Percentiles rank a stretch among this genome's conserved stretches.
These are phyloP conservation scores for Metopolophium dirhodum DNA, from an alignment of 1,140 invertebrate genomes.

Conservation along the genomic window DNA sequence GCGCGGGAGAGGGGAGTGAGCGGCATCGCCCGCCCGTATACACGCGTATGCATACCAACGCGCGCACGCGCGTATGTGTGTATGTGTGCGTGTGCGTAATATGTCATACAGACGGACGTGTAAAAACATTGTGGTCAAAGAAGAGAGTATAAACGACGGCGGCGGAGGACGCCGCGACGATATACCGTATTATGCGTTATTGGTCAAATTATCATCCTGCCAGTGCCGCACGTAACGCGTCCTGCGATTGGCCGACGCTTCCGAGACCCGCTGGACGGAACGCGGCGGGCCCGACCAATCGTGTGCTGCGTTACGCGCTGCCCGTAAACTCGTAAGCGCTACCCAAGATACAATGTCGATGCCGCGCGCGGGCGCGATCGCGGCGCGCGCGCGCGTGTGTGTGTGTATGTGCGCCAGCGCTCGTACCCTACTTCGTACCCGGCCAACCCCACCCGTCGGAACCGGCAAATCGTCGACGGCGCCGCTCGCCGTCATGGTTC, in stretches of 20 bases:
- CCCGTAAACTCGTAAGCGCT: background rate
- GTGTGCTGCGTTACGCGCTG: background rate
- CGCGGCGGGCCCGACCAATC: background rate
- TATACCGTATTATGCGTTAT: constrained; percentile 45
- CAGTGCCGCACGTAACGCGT: background rate
- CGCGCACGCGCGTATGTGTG: background rate
- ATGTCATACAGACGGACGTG: constrained; percentile 10
- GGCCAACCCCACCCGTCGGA: background rate
- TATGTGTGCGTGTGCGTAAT: background rate
- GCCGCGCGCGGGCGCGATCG: background rate
- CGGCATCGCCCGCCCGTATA: background rate
- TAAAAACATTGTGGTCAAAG: constrained; percentile 52
- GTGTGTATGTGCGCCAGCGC: background rate
- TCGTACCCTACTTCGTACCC: background rate
- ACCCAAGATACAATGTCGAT: constrained; percentile 43
- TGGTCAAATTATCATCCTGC: constrained; percentile 46
- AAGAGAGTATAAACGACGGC: constrained; percentile 3
- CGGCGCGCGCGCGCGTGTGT: background rate
- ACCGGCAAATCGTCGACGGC: background rate
- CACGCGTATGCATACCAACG: background rate
- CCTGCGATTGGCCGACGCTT: background rate
- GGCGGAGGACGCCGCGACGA: background rate
- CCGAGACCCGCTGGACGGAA: background rate
- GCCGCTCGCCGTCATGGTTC: background rate
- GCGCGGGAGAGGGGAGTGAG: background rate